Evolutionary conservation across 2,888 invertebrate genomes (phyloP).

Genomic region (Cheilosia urbana): DNA sequence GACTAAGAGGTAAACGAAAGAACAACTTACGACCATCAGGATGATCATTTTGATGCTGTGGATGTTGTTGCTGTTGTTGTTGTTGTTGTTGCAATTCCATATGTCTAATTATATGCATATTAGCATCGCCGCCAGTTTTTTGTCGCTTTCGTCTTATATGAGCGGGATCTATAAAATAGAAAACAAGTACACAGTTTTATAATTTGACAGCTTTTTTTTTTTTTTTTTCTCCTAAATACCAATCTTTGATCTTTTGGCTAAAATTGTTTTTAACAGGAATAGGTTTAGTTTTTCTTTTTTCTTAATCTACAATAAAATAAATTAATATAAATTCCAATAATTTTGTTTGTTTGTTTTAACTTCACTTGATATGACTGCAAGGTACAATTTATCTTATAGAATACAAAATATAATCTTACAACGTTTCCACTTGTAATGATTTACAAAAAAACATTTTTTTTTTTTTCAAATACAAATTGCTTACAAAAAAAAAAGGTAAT

Average conservation of each 20-base stretch:
- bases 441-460: slow-evolving; percentile 39
- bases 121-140: slow-evolving; percentile 83
- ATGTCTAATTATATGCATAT: slow-evolving; percentile 82
- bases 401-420: slow-evolving; percentile 55
- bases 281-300: slow-evolving; percentile 32
- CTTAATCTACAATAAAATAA: slow-evolving; percentile 48
- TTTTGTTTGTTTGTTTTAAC: slow-evolving; percentile 25
- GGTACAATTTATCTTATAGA: slow-evolving; percentile 59
- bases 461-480: slow-evolving; percentile 63
- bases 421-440: slow-evolving; percentile 32
- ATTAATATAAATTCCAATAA: slow-evolving; percentile 37
- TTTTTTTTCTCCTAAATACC: slow-evolving; percentile 34
- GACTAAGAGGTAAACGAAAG: slow-evolving; percentile 29
- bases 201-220: slow-evolving; percentile 77
- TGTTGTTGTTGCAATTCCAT: slow-evolving; percentile 78
- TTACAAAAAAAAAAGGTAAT: slow-evolving; percentile 28
- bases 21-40: slow-evolving; percentile 83
- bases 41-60: slow-evolving; percentile 79
- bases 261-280: slow-evolving; percentile 45
- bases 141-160: slow-evolving; percentile 84
- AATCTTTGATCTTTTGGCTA: slow-evolving; percentile 47
- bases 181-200: slow-evolving; percentile 62
- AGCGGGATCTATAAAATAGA: slow-evolving; percentile 86
- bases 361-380: slow-evolving; percentile 75
- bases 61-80: slow-evolving; percentile 79